Evolutionary conservation across 2,888 invertebrate species (phyloP), one percentile per base, ranked within the genome.

Genomic region (Pterostichus niger): DNA sequence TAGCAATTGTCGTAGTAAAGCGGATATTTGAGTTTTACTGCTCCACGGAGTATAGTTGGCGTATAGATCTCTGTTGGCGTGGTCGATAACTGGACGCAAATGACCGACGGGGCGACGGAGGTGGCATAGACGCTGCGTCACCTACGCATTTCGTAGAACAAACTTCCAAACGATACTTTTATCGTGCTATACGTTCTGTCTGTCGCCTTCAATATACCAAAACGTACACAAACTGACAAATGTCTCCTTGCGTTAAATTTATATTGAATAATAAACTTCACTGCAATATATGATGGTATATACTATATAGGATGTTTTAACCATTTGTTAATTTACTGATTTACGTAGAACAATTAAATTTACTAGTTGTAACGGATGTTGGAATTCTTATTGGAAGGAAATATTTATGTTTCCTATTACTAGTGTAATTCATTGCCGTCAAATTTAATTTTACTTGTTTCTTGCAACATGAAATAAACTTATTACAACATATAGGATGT

Each of bases 21-120:
- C 46, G 78, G 59, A 59, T 78, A 78, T 61, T n/a, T 40, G 15
- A 56, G 59, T 59, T 78, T 78, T 59, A 78, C 78, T 40, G 40
- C 61, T 59, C 33, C 44, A 40, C 10, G 33, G 64, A 64, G 64
- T 64, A 35, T 44, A 71, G 46, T 15, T 64, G 17, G 13, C 17
- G 31, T 61, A 61, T 35, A 64, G 64, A 64, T 64, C 35, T 64
- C 64, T 31, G 35, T 35, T 33, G 64, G 33, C 33, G 31, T 73
- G 75, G 75, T 52, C 75, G 75, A 75, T 75, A 75, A 52, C 75
- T 52, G 75, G 54, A 75, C 52, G 75, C 44, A 75, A 75, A 75
- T 75, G 75, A 75, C 75, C 52, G 24, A 10, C 31, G 68, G 17
- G 40, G 40, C 40, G 6, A 7, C 40, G 40, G 40, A 9, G 40